Conservation (phyloP, 2,888 invertebrate genomes). For the Caenorhabditis sulstoni region DNA sequence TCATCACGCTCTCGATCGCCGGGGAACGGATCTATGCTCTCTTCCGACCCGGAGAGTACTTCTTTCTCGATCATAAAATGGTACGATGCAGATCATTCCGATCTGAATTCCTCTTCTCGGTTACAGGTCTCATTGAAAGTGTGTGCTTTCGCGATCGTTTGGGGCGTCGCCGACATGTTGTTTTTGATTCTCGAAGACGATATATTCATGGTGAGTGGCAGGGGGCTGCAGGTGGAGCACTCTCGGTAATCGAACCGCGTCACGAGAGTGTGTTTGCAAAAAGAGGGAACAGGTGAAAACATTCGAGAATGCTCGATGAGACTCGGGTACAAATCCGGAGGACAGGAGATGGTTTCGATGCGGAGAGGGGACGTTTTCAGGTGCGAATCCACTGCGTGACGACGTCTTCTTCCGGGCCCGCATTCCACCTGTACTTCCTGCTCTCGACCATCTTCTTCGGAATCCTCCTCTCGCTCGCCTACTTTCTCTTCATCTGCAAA, state of each 20-base stretch:
- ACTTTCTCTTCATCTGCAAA: constrained; percentile 63
- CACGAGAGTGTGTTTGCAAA: constrained; percentile 10
- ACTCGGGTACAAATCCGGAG: neutral
- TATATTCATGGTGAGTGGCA: constrained; percentile 56
- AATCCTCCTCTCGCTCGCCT: constrained; percentile 56
- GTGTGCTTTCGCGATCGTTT: constrained; percentile 54
- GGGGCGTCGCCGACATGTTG: constrained; percentile 61
- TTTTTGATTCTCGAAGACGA: constrained; percentile 65
- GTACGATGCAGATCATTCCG: constrained; percentile 14
- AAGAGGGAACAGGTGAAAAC: constrained; percentile 30
- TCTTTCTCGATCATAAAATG: constrained; percentile 63
- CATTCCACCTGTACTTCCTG: constrained; percentile 69
- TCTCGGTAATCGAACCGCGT: constrained; percentile 1
- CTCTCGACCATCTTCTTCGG: constrained; percentile 61
- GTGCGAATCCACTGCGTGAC: constrained; percentile 71
- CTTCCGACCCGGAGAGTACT: constrained; percentile 63
- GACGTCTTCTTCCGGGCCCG: constrained; percentile 65
- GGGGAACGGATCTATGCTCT: constrained; percentile 65
- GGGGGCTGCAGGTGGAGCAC: neutral
- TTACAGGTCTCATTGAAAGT: constrained; percentile 59
- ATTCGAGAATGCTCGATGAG: neutral
- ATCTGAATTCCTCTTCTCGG: neutral
- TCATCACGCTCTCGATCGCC: constrained; percentile 67
- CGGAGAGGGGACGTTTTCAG: constrained; percentile 42
- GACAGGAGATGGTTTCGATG: neutral